phyloP scores from a whole-genome alignment of 2,113 vertebrate genomes.

The Dromaius novaehollandiae region DNA sequence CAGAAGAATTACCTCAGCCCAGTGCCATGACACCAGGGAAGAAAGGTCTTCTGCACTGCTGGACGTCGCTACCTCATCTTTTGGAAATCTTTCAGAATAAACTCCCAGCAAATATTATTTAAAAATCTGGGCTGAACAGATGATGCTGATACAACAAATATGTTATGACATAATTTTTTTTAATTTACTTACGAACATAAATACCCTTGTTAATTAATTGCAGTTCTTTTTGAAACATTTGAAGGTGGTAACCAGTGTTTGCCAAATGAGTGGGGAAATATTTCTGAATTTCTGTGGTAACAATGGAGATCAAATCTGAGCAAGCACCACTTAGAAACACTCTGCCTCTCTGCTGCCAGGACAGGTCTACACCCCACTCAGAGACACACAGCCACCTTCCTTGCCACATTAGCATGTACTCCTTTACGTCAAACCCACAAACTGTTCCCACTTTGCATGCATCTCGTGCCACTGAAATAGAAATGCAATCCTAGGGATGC shows the following conservation, averaged over 20 bases:
- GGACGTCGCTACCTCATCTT: background rate
- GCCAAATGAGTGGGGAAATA: background rate
- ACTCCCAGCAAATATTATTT: background rate
- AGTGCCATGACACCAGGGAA: background rate
- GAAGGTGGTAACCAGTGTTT: background rate
- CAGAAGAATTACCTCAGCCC: background rate
- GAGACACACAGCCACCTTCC: background rate
- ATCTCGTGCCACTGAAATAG: background rate
- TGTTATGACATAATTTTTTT: background rate
- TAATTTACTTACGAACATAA: background rate
- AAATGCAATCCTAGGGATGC: background rate
- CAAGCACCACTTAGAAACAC: background rate
- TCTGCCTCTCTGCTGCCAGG: background rate
- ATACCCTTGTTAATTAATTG: slow-evolving; percentile 48
- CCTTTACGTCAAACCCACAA: background rate
- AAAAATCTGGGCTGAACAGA: slow-evolving; percentile 21
- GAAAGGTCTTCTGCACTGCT: background rate
- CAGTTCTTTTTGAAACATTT: background rate
- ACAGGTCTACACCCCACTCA: background rate
- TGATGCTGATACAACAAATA: slow-evolving; percentile 35
- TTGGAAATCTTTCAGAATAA: slow-evolving; percentile 56
- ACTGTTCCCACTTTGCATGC: background rate
- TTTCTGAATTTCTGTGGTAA: background rate
- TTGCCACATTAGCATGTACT: background rate
- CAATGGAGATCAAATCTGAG: background rate